Evolutionary conservation across 2,797 vertebrate species (phyloP).

Genomic region (Cetoscarus ocellatus): DNA sequence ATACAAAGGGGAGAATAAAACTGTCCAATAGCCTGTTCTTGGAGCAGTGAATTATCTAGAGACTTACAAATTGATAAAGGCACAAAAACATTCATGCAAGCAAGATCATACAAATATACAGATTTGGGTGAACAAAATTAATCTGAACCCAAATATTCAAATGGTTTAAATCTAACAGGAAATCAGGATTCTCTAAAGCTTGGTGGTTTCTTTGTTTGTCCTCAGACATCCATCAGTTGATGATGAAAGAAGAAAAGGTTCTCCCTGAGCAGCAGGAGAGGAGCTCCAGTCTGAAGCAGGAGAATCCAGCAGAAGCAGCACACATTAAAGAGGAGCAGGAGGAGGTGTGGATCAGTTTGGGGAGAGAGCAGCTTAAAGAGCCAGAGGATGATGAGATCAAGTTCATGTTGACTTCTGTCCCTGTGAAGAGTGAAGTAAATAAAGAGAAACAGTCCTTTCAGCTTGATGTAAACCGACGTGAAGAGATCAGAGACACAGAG

Average conservation of each 20-base stretch:
- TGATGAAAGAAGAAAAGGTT: background rate
- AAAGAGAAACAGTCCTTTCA: background rate
- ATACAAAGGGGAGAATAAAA: too few species aligned
- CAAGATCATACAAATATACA: too few species aligned
- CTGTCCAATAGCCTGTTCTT: too few species aligned
- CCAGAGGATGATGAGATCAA: background rate
- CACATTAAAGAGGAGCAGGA: conserved; percentile 1
- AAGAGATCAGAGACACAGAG: background rate
- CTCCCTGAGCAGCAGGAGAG: background rate
- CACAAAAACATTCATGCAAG: too few species aligned
- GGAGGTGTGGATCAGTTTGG: background rate
- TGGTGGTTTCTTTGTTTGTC: background rate
- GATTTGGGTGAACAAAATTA: too few species aligned
- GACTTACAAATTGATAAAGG: too few species aligned
- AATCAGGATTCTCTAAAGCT: too few species aligned
- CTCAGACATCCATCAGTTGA: background rate
- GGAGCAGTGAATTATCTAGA: too few species aligned
- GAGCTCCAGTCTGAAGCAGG: background rate
- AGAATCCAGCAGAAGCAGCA: background rate
- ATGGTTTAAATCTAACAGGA: too few species aligned
- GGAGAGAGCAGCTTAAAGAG: background rate
- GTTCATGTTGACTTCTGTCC: background rate
- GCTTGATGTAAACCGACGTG: background rate
- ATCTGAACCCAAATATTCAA: too few species aligned
- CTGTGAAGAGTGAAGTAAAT: background rate